A percentile compares a stretch with the other conserved stretches of the same genome.
Conservation (phyloP, 1,140 invertebrate species). For the Camponotus floridanus region DNA sequence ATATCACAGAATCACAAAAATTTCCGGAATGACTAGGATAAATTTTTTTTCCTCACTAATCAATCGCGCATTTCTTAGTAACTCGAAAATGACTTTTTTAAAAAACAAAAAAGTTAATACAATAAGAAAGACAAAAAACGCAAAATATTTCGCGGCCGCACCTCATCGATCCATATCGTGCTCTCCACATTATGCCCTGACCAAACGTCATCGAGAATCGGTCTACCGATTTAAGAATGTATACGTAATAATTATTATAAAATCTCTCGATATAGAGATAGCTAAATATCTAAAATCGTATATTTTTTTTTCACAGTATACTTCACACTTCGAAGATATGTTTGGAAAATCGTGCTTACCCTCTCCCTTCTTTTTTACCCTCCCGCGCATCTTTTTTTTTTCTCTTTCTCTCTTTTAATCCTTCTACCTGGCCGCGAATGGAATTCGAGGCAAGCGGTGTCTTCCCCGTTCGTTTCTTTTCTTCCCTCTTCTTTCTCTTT, state of each 20-base stretch:
- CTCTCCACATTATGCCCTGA: constrained; percentile 78
- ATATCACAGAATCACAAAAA: constrained; percentile 85
- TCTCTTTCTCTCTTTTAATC: neutral
- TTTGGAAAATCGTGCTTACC: constrained; percentile 72
- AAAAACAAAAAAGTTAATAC: constrained; percentile 8
- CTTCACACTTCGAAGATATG: constrained; percentile 82
- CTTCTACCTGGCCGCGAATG: neutral
- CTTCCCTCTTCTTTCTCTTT: constrained; percentile 43
- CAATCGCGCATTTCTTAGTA: constrained; percentile 59
- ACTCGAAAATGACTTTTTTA: constrained; percentile 63
- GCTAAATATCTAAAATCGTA: constrained; percentile 83
- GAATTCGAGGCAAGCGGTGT: constrained; percentile 7
- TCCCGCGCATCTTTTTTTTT: neutral
- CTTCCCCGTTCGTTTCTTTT: constrained; percentile 18
- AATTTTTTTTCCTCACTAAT: constrained; percentile 79
- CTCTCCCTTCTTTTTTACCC: neutral
- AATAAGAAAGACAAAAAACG: constrained; percentile 30
- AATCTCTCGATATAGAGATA: constrained; percentile 72
- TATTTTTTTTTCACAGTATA: constrained; percentile 83
- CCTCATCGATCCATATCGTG: neutral
- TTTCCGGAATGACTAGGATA: constrained; percentile 85
- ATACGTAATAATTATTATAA: constrained; percentile 73
- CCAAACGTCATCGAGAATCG: constrained; percentile 60
- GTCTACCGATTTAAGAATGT: constrained; percentile 67
- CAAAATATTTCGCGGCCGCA: constrained; percentile 25